phyloP scores from a whole-genome alignment of 1,140 invertebrate species.

The Drosophila nannoptera region DNA sequence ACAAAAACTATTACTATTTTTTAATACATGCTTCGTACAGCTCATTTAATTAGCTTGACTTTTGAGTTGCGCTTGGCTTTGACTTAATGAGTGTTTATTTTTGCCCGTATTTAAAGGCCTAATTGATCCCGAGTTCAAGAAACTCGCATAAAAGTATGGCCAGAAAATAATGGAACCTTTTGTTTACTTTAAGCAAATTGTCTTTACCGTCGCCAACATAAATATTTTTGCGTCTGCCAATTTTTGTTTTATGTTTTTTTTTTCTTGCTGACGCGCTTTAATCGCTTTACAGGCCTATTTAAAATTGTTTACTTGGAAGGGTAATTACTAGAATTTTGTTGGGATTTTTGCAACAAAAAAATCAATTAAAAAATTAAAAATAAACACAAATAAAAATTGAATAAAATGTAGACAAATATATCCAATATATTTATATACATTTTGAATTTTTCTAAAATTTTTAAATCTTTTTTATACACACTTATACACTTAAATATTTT shows the following conservation, averaged over 20 bases:
- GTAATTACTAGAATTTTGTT: background rate
- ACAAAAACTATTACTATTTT: no score
- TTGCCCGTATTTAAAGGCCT: background rate
- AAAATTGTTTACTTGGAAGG: background rate
- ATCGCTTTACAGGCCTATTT: background rate
- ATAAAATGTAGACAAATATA: background rate
- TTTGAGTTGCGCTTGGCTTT: constrained; percentile 5
- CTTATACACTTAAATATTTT: background rate
- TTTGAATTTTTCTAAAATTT: background rate
- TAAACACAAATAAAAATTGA: background rate
- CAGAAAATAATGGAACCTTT: background rate
- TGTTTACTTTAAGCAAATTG: constrained; percentile 1
- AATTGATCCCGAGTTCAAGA: constrained; percentile 20
- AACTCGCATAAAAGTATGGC: constrained; percentile 2
- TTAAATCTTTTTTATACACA: no score
- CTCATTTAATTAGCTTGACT: constrained; percentile 1
- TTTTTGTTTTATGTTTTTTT: background rate
- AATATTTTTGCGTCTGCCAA: background rate
- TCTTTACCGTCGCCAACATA: background rate
- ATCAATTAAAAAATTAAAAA: background rate
- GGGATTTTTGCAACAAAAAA: background rate
- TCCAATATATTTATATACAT: background rate
- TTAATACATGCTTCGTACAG: no score
- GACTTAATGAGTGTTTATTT: background rate
- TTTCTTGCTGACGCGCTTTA: constrained; percentile 2